These are phyloP conservation scores for Thereva nobilitata DNA, from an alignment of 2,888 invertebrate species.

Conservation along the genomic window DNA sequence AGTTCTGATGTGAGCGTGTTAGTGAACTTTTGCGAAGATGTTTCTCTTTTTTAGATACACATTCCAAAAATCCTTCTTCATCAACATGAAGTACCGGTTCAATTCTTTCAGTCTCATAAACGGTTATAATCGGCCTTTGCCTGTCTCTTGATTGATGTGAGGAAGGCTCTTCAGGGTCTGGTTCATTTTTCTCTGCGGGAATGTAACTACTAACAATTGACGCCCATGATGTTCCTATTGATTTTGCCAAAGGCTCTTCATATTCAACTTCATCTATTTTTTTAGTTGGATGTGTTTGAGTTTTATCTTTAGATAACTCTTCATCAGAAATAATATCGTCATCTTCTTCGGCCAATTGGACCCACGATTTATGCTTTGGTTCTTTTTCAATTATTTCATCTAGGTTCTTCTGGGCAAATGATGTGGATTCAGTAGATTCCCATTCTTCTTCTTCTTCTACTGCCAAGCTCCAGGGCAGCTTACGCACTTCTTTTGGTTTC, in stretches of 20 bases:
- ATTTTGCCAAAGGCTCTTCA: not conserved
- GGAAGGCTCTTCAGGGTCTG: not conserved
- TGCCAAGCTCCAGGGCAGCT: not conserved
- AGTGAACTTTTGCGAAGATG: conserved; percentile 59
- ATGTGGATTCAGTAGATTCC: not conserved
- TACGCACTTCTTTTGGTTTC: too few relatives aligned
- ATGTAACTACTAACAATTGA: conserved; percentile 25
- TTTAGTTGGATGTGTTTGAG: not conserved
- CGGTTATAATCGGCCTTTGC: conserved; percentile 28
- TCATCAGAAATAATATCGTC: not conserved
- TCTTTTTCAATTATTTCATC: not conserved
- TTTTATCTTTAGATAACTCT: not conserved
- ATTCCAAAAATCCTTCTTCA: conserved; percentile 60
- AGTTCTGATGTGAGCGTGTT: conserved; percentile 58
- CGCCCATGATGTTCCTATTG: conserved; percentile 29
- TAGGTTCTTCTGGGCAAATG: not conserved
- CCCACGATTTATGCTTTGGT: conserved; percentile 18
- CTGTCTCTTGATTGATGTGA: conserved; percentile 3
- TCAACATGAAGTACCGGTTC: conserved; percentile 47
- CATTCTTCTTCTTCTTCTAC: not conserved
- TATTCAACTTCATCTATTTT: conserved; percentile 1
- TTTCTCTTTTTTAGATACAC: conserved; percentile 58
- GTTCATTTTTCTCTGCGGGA: conserved; percentile 8
- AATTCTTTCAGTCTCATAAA: conserved; percentile 20
- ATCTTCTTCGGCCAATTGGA: conserved; percentile 7